A percentile compares a stretch with the other conserved stretches of the same genome.
These are phyloP conservation scores for Oncorhynchus keta DNA, from an alignment of 2,113 vertebrate species.

Conservation along the genomic window DNA sequence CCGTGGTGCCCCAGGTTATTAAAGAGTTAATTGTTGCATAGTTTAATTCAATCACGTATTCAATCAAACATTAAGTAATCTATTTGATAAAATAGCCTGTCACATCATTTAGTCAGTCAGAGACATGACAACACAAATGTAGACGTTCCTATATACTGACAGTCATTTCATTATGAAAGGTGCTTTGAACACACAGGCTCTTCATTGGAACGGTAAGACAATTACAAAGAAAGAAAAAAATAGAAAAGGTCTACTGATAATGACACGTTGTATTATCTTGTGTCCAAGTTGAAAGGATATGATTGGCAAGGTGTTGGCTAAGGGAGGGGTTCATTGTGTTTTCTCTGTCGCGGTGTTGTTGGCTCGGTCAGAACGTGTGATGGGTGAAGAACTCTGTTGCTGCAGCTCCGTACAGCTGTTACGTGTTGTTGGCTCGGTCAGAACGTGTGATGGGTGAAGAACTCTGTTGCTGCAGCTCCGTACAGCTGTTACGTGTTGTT, in stretches of 20 bases:
- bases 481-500: conserved; percentile 45
- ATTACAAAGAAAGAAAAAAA: neutral
- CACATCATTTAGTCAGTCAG: no score
- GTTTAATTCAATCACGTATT: no score
- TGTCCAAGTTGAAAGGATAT: conserved; percentile 30
- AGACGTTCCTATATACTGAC: conserved; percentile 7
- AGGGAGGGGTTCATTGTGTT: conserved; percentile 44
- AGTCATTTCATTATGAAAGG: conserved; percentile 43
- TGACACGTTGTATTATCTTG: conserved; percentile 10
- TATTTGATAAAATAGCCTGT: no score
- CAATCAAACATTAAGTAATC: no score
- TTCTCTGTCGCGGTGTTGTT: conserved; percentile 19
- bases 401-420: conserved; percentile 19
- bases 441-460: neutral
- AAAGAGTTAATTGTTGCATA: no score
- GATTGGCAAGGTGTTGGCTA: conserved; percentile 16
- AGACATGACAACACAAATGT: no score
- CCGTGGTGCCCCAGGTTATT: no score
- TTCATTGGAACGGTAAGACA: conserved; percentile 20
- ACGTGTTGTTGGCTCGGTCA: conserved; percentile 44
- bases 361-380: neutral
- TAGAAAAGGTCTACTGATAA: neutral
- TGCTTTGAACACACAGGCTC: conserved; percentile 10
- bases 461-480: conserved; percentile 5
- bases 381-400: neutral